Percentiles rank a stretch among this genome's conserved stretches.
phyloP scores from a whole-genome alignment of 2,113 vertebrate genomes.

The Brachyhypopomus occidentalis region DNA sequence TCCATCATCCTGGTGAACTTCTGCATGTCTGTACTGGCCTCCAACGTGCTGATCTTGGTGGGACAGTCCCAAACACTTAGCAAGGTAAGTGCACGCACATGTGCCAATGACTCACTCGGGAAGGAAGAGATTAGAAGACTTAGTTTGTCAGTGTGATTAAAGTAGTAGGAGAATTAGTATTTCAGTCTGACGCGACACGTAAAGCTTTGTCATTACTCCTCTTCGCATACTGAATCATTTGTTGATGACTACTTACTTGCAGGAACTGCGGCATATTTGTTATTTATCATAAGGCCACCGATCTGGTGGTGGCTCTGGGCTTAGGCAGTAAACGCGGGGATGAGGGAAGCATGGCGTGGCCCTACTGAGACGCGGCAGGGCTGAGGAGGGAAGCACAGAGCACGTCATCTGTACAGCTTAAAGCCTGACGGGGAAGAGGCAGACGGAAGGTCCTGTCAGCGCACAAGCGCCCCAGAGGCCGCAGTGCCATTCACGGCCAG shows the following conservation, averaged over 20 bases:
- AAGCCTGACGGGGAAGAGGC: not conserved
- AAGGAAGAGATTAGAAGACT: not conserved
- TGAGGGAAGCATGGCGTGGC: not conserved
- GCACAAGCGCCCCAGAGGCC: not conserved
- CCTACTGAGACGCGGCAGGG: not conserved
- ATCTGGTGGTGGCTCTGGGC: not conserved
- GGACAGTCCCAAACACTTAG: constrained; percentile 97
- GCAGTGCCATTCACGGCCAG: constrained; percentile 11
- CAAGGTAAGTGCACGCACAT: constrained; percentile 81
- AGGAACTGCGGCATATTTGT: not conserved
- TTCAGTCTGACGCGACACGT: not conserved
- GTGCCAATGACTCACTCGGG: not conserved
- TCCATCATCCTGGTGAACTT: constrained; percentile 98
- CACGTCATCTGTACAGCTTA: not conserved
- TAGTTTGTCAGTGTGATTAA: not conserved
- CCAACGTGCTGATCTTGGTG: constrained; percentile 95
- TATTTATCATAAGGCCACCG: constrained; percentile 6
- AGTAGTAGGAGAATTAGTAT: not conserved
- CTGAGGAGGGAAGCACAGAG: constrained; percentile 8
- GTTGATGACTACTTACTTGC: too few species aligned
- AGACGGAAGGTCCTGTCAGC: not conserved
- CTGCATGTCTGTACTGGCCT: constrained; percentile 95
- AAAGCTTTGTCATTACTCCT: not conserved
- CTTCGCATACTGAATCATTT: not conserved
- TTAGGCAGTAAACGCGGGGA: not conserved